Conservation (phyloP, 2,113 vertebrate genomes). For the Chionis minor region DNA sequence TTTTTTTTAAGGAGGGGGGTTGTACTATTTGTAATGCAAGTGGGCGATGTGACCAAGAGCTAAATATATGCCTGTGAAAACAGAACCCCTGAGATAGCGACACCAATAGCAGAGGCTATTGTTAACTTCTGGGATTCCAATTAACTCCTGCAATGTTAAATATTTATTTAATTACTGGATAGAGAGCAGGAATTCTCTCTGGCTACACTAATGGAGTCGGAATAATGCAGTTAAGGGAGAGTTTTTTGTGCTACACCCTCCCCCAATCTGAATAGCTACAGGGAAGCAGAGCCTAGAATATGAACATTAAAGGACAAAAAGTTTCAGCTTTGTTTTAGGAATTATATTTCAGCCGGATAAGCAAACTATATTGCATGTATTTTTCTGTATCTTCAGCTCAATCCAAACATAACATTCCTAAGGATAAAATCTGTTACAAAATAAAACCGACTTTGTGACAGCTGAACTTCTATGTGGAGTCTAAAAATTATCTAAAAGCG, state of each 20-base stretch:
- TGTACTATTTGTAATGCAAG: background rate
- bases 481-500: slow-evolving; percentile 55
- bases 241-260: background rate
- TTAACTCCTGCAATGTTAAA: slow-evolving; percentile 12
- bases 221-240: background rate
- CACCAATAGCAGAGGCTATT: slow-evolving; percentile 39
- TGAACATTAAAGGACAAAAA: background rate
- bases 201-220: background rate
- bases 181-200: background rate
- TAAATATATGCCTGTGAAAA: slow-evolving; percentile 48
- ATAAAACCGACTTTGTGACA: slow-evolving; percentile 43
- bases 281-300: background rate
- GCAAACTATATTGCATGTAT: slow-evolving; percentile 5
- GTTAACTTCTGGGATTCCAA: slow-evolving; percentile 53
- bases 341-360: background rate
- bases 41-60: slow-evolving; percentile 6
- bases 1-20: background rate
- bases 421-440: slow-evolving; percentile 52
- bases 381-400: background rate
- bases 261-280: background rate
- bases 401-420: slow-evolving; percentile 63
- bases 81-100: slow-evolving; percentile 16
- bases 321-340: slow-evolving; percentile 25
- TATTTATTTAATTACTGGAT: slow-evolving; percentile 42
- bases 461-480: background rate